Base-by-base conservation (phyloP, 1,140 invertebrate species). In the Lepidurus arcticus region DNA sequence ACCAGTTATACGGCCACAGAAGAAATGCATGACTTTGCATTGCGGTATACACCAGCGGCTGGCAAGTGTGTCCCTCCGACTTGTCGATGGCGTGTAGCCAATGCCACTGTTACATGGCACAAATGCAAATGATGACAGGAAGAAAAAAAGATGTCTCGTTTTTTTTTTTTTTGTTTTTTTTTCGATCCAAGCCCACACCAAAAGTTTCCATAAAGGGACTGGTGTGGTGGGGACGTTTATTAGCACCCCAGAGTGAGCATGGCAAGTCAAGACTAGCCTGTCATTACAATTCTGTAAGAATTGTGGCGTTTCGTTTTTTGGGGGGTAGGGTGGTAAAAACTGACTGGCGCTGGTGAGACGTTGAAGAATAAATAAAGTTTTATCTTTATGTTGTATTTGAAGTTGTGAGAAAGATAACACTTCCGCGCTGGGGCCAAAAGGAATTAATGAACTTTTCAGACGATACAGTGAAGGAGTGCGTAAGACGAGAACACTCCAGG, bases 121-220 rank as follows among this genome's bases (percentile, higher is more conserved):
- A 65, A 65, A 65, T 65, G 53, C 53, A 65, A 65, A 65, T 65
- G 53, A 65, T 65, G 53, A 65, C 53, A 65, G 53, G 53, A 47
- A 47, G 16, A 47, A 47, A 16, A 47, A 10, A 47, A 47, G 16
- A 47, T 47, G 45, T 47, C 45, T 9, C 45, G 45, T 8, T 5
- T 16, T 47, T 47, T 47, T 47, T 47, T 47, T 16, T 16, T 16
- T n/a, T n/a, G n/a, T n/a, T 8, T 16, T 9, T 11, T 47, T 47
- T 47, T 11, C 4, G 1, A 47, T 47, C 10, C 10, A 11, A 10
- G 21, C 13, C 16, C 16, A n/a, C 53, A 65, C 53, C 53, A 65
- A 13, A 65, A 13, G 21, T 7, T n/a, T 16, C 16, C 45, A 47
- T 16, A 47, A 9, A 9, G 45, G 11, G 47, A 65, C 47, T 65